These are phyloP conservation scores for Hemitrygon akajei DNA, from an alignment of 2,797 vertebrate species.

Conservation along the genomic window DNA sequence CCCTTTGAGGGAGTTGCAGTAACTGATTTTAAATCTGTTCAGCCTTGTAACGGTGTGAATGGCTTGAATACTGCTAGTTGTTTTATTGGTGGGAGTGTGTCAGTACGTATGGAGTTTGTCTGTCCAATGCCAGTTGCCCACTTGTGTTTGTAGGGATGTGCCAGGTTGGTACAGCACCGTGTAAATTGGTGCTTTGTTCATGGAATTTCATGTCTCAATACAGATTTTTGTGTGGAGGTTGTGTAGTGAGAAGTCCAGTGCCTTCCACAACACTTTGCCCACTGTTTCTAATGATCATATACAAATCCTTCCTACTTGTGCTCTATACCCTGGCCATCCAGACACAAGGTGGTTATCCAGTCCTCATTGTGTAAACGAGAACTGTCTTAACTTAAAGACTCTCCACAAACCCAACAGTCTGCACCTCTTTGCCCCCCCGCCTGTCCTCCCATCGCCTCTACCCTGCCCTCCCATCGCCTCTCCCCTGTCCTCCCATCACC, in stretches of 20 bases:
- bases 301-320: not conserved
- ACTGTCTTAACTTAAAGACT: not conserved
- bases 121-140: not conserved
- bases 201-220: not conserved
- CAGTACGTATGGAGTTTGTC: not conserved
- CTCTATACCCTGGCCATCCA: too few species aligned
- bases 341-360: not conserved
- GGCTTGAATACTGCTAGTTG: too few species aligned
- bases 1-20: not conserved
- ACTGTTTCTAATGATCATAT: not conserved
- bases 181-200: too few species aligned
- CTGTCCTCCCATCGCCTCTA: too few species aligned
- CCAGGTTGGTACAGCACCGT: too few species aligned
- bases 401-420: not conserved
- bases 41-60: not conserved
- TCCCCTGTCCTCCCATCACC: too few species aligned
- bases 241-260: too few species aligned
- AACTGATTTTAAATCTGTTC: not conserved
- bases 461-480: too few species aligned
- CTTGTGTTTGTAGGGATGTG: slow-evolving; percentile 21
- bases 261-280: too few species aligned
- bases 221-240: not conserved
- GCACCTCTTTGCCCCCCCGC: too few species aligned
- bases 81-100: not conserved
- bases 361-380: not conserved